Evolutionary conservation across 2,888 invertebrate genomes (phyloP), one percentile per base, ranked within the genome.

Genomic region (Hipparchia sbordonii): DNA sequence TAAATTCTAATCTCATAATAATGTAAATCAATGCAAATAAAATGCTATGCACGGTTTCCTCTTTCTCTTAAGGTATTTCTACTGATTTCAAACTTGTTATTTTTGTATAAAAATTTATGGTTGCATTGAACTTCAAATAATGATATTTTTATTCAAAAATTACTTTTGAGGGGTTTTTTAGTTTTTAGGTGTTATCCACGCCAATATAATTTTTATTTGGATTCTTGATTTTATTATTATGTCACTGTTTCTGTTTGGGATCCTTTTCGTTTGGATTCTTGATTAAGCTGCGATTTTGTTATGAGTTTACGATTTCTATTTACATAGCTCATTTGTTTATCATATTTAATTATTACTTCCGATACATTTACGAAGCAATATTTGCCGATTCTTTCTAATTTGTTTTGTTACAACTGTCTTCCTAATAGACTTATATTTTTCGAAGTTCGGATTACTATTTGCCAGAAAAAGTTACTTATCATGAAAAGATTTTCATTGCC

Each of bases 1-100:
- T 52, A 66, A 66, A 66, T 66, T 66, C 39, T 66, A 66, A 66
- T 39, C 51, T 4, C 33, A 39, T 12, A 13, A 66, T 23, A 63
- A 63, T 45, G 13, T 62, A 62, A 46, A 46, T 62, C 12, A 6
- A 13, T 63, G 59, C 13, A 48, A 62, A 48, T 62, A 62, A 62
- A 61, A 39, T 62, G 48, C 48, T 48, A 23, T 13, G 7, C 7
- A 48, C 12, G 48, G 13, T 62, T 48, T n/a, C 33, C 51, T 51
- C 10, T 51, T 3, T 13, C 48, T 56, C n/a, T 39, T 39, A 39
- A 4, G 39, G 39, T 39, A 39, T 5, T 39, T 39, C 39, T 39
- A 39, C 39, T 39, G 39, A 39, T 39, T 5, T 39, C 39, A 39
- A 39, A 39, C 39, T 39, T 39, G 39, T 39, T 39, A 4, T 39